A percentile compares a stretch with the other conserved stretches of the same genome.
Conservation (phyloP, 2,113 vertebrate genomes). For the Gasterosteus nipponicus region DNA sequence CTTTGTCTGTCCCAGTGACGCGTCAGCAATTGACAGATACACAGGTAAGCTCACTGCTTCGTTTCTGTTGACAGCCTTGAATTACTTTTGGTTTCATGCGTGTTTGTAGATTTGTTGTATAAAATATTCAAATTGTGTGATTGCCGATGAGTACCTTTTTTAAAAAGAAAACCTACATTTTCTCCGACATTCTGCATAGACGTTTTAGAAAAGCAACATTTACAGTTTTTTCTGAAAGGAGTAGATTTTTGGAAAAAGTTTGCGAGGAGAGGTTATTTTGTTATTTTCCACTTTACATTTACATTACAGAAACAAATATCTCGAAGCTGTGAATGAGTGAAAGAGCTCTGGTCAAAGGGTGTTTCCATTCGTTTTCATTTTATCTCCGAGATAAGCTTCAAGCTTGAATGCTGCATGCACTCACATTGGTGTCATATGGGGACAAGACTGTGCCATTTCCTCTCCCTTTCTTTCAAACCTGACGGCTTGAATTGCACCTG, state of each 20-base stretch:
- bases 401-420: conserved; percentile 30
- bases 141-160: neutral
- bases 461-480: conserved; percentile 66
- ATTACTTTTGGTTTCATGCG: neutral
- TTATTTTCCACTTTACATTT: conserved; percentile 14
- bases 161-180: neutral
- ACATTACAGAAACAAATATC: conserved; percentile 2
- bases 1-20: conserved; percentile 70
- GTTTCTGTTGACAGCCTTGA: neutral
- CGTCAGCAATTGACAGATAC: conserved; percentile 72
- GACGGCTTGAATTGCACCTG: conserved; percentile 74
- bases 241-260: neutral
- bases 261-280: neutral
- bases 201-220: neutral
- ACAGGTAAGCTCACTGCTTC: conserved; percentile 73
- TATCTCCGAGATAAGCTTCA: conserved; percentile 65
- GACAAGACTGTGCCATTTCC: conserved; percentile 70
- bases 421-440: conserved; percentile 61
- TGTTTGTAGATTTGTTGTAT: neutral
- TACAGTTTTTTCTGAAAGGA: conserved; percentile 3
- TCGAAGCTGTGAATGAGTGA: conserved; percentile 21
- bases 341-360: conserved; percentile 45
- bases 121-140: neutral
- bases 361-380: conserved; percentile 61
- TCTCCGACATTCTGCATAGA: neutral